phyloP scores from a whole-genome alignment of 2,797 vertebrate species.

The Microhierax caerulescens region DNA sequence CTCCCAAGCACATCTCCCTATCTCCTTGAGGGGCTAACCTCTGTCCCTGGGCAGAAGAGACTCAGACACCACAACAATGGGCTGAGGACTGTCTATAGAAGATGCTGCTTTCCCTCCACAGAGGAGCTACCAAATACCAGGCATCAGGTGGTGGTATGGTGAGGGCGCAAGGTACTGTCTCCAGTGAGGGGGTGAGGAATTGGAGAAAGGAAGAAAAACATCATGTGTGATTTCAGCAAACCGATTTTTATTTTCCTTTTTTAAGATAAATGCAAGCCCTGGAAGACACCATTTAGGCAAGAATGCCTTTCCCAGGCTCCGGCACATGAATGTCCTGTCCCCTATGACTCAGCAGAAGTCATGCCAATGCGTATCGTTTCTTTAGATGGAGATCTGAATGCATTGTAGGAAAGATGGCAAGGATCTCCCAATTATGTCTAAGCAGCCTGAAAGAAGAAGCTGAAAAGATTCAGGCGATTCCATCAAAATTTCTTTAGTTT shows the following conservation, averaged over 20 bases:
- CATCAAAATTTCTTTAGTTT: not conserved
- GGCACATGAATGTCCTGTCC: not conserved
- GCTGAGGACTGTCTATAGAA: not conserved
- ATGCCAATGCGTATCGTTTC: not conserved
- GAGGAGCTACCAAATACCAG: not conserved
- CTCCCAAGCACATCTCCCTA: not conserved
- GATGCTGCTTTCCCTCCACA: not conserved
- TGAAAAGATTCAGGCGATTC: not conserved
- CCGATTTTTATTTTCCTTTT: not conserved
- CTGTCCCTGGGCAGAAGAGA: not conserved
- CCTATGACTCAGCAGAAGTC: not conserved
- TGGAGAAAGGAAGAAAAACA: not conserved
- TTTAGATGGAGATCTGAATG: not conserved
- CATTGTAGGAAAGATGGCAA: not conserved
- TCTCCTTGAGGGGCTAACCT: not conserved
- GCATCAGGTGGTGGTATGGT: not conserved
- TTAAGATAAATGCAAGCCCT: not conserved
- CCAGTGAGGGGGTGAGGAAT: rapidly evolving
- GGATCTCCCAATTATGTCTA: not conserved
- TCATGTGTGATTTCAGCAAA: not conserved
- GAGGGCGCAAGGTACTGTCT: not conserved
- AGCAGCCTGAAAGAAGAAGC: not conserved
- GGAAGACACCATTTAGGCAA: not conserved
- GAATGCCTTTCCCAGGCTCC: not conserved
- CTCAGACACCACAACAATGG: not conserved